Base-by-base conservation (phyloP, 1,140 invertebrate genomes). In the Diabrotica virgifera region DNA sequence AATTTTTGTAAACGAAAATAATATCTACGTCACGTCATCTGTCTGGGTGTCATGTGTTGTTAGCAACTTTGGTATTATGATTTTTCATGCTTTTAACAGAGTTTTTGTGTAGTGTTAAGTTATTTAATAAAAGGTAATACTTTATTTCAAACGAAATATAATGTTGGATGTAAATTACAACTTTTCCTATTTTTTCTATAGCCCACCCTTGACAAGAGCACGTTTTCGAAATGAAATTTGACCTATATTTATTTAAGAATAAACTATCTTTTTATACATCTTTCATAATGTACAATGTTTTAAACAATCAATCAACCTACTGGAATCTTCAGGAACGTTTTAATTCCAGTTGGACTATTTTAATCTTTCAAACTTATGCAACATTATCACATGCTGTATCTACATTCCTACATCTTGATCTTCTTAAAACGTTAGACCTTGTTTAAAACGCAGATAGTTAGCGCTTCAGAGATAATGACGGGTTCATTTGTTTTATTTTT, bases 1-100 rank as follows among this genome's bases (percentile, higher is more conserved):
- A 46, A 46, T 46, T 46, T 46, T 46, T 46, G 40, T 46, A 46
- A 46, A 46, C 40, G 40, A 46, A 46, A 46, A 46, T 46, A 46
- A 46, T 46, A 46, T 5, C 40, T 46, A 46, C 40, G 40, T 46
- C 40, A 46, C 40, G 40, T 46, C 40, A 46, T 46, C 40, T 46
- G 40, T 46, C 40, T 46, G 40, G 40, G 40, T 46, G 40, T 46
- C 40, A 46, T 46, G 40, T 46, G 40, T 46, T 46, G 40, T 46
- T 10, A 46, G 40, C 40, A 46, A 46, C 40, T 46, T 3, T 3
- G 40, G n/a, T 46, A 46, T 46, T 46, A 46, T 46, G 40, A 46
- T 46, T 46, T 46, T 46, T 46, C 40, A 46, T 46, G 40, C 40
- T 46, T 46, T 46, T 46, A 46, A 46, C 40, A 46, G 40, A 8